phyloP scores from a whole-genome alignment of 2,113 vertebrate species.

The Phrynosoma blainvillii region DNA sequence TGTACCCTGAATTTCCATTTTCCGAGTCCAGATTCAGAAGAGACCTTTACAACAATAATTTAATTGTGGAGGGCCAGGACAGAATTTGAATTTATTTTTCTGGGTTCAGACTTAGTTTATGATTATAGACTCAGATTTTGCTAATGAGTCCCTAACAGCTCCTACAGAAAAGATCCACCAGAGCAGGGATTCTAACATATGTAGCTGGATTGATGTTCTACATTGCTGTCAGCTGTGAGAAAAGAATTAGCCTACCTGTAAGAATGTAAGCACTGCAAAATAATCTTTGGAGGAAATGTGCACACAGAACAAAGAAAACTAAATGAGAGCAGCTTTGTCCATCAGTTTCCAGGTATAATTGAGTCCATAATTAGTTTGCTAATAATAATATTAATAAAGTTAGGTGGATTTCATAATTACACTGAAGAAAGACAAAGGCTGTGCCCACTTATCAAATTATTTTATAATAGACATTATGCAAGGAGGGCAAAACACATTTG shows the following conservation, averaged over 20 bases:
- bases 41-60: not conserved
- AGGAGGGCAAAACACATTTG: not conserved
- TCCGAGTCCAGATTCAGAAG: not conserved
- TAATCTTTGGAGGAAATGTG: slow-evolving; percentile 28
- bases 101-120: not conserved
- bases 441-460: slow-evolving; percentile 39
- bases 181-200: not conserved
- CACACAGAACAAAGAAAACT: not conserved
- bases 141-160: not conserved
- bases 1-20: not conserved
- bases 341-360: not conserved
- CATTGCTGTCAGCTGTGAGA: not conserved
- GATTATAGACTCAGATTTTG: not conserved
- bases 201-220: not conserved
- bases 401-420: slow-evolving; percentile 34
- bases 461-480: not conserved
- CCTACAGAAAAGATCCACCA: not conserved
- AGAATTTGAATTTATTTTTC: not conserved
- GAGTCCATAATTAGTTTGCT: slow-evolving; percentile 27
- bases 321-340: not conserved
- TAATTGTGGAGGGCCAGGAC: not conserved
- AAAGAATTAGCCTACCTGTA: slow-evolving; percentile 1
- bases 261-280: slow-evolving; percentile 24
- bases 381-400: slow-evolving; percentile 26
- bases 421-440: slow-evolving; percentile 30